These are phyloP conservation scores for Novumbra hubbsi DNA, from an alignment of 2,797 vertebrate genomes.

Conservation along the genomic window DNA sequence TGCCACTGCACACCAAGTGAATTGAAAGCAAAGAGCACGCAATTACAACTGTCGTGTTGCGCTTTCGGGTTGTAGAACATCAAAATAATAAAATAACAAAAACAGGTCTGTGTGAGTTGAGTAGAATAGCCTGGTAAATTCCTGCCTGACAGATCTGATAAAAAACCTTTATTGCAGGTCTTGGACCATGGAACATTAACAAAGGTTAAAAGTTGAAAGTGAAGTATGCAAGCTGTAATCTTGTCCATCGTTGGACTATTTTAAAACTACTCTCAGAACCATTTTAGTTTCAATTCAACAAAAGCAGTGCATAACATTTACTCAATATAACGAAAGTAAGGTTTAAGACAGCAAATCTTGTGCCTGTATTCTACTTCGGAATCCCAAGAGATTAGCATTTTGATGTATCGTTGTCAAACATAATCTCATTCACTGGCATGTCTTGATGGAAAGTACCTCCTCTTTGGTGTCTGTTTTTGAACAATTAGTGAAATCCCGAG, in stretches of 20 bases:
- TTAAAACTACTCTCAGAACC: conserved; percentile 13
- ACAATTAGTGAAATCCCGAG: conserved; percentile 17
- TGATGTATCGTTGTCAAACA: neutral
- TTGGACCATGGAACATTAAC: conserved; percentile 46
- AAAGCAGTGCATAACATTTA: neutral
- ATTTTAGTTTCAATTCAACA: neutral
- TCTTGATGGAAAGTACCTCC: conserved; percentile 14
- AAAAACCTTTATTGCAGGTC: neutral
- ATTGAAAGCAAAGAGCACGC: conserved; percentile 4
- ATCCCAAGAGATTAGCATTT: neutral
- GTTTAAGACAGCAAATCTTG: neutral
- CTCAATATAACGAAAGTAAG: neutral
- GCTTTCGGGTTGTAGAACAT: neutral
- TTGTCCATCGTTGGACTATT: conserved; percentile 16
- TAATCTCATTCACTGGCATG: neutral
- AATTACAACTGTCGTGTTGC: neutral
- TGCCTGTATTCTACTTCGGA: neutral
- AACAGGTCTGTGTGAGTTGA: neutral
- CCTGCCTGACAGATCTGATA: neutral
- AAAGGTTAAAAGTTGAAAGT: conserved; percentile 35
- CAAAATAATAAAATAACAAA: neutral
- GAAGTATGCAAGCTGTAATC: conserved; percentile 21
- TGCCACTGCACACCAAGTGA: conserved; percentile 45
- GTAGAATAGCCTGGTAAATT: neutral
- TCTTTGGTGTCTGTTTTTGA: neutral